These are phyloP conservation scores for Siderastrea siderea DNA, from an alignment of 92 coral and sea anemone species.

Conservation along the genomic window DNA sequence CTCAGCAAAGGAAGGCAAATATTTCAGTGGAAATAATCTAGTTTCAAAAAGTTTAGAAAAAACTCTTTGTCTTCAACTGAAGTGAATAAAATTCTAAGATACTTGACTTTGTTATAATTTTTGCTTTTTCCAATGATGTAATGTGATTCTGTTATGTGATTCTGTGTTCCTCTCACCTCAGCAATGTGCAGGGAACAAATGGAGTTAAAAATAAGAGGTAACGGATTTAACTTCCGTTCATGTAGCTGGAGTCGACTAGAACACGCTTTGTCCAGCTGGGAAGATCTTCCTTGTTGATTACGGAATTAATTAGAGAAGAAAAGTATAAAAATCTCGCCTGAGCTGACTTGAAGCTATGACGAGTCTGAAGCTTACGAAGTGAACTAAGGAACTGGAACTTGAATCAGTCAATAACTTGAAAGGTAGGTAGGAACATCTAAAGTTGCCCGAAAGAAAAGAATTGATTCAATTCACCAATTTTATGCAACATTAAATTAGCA, in stretches of 20 bases:
- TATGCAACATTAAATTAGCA: too few species aligned
- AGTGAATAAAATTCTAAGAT: too few species aligned
- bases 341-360: not conserved
- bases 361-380: not conserved
- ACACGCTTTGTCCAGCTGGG: not conserved
- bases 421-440: not conserved
- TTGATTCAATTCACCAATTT: too few species aligned
- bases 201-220: not conserved
- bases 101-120: too few species aligned
- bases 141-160: not conserved
- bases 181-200: constrained; percentile 5
- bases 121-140: not conserved
- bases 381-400: not conserved
- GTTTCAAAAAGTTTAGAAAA: not conserved
- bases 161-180: not conserved
- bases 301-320: constrained; percentile 2
- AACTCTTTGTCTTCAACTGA: too few species aligned
- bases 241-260: constrained; percentile 8
- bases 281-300: not conserved
- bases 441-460: not conserved
- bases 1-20: too few species aligned
- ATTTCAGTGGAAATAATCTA: not conserved
- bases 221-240: constrained; percentile 12
- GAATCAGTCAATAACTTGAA: not conserved
- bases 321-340: not conserved